Base-by-base conservation (phyloP, 2,113 vertebrate genomes). In the Cygnus buccinator region DNA sequence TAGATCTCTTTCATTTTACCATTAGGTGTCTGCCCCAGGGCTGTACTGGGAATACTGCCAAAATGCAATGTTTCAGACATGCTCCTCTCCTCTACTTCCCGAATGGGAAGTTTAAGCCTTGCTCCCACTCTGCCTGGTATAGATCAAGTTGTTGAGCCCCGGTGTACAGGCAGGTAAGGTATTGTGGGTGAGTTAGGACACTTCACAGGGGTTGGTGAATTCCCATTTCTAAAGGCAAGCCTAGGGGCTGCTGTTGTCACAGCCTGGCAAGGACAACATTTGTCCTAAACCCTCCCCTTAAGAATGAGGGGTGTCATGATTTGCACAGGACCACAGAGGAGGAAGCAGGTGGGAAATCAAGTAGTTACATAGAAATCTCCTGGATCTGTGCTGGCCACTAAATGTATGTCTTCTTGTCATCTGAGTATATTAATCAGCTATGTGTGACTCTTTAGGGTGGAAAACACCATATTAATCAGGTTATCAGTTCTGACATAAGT, bases 151-250 rank as follows among this genome's bases (percentile, higher is more conserved):
- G 11, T 6, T 65, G 55, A 43, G 13, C 13, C 7, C 12, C 14
- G 33, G 22, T 1, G 2, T 14, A 4, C 2, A 7, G 3, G 6
- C 29, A 62, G 7, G 21, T 25, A 62, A 67, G 39, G 37, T 3
- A 4, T 4, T 18, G 10, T 37, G 67, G 22, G 13, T 33, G 46
- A 66, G 22, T 1, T 57, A 46, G 67, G n/a, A 10, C 57, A n/a
- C 57, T 78, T 84, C 17, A 48, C 14, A 58, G 41, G 5, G 6
- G 8, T 13, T 62, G 29, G 8, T 84, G 41, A 35, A 43, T 8
- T 0, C 7, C 7, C 14, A 37, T 78, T 54, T 29, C 46, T 48
- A 44, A 75, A 72, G 35, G 48, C 29, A 63, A 74, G 5, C 9
- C 35, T n/a, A 74, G 35, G 8, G 50, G n/a, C 57, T 92, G 21